Base-by-base conservation (phyloP, 30 jellyfish, hydroid and myxozoan species). In the Mastigias papua region DNA sequence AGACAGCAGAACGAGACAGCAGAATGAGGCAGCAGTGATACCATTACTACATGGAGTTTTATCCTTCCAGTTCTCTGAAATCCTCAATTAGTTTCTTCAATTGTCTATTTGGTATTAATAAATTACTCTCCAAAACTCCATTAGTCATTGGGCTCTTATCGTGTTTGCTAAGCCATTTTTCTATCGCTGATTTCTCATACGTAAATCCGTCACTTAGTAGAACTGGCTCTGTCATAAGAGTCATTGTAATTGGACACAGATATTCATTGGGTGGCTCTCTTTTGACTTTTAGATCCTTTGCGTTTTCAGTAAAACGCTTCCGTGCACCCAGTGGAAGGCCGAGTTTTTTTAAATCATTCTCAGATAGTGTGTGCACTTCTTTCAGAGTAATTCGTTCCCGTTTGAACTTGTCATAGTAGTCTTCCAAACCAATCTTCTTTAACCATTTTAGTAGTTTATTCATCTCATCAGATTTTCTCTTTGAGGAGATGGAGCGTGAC, bases 251-350 rank as follows among this genome's bases (percentile, higher is more conserved):
- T 28, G 95, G 95, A 30, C 95, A 86, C 23, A 86, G 49, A 50
- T 64, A 76, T 34, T 86, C 95, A 64, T 86, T 74, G 6, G 95
- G 95, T 34, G 87, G 89, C 21, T 75, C 84, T 34, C 51, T 75
- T 23, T 25, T 34, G 8, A 31, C 33, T 10, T 57, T 34, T 13
- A 48, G 0, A 28, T 76, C 84, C 34, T 76, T 74, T 60, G 17
- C 63, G 29, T 74, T 60, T 26, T 60, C 95, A 20, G 65, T 32
- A 15, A 86, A 48, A 21, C 89, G 72, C 30, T 86, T 86, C 15
- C 95, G 73, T 23, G 89, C 86, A 7, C 95, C 95, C 68, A 86
- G 61, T 1, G 89, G 90, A 11, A 86, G 82, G 0, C 95, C 95
- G 13, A 86, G 70, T 20, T 66, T 70, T 48, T 64, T 46, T 71